Evolutionary conservation across 2,113 vertebrate species (phyloP), one percentile per base, ranked within the genome.

Genomic region (Vulpes vulpes): DNA sequence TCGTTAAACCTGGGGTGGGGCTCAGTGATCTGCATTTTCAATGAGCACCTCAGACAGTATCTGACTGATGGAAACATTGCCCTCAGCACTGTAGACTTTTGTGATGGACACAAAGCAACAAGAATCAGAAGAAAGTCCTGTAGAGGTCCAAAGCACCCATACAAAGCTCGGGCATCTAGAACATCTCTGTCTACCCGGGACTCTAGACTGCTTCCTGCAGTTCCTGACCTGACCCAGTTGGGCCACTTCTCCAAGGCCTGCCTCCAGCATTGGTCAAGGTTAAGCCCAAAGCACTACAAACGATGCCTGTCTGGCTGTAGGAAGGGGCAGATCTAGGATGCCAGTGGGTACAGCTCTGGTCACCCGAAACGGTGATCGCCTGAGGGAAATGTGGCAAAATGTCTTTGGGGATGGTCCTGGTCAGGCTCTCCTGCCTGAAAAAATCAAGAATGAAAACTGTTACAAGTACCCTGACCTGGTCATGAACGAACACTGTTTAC

Each of bases 401-500:
- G 22, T n/a, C 84, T 74, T 62, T 78, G 81, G 55, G 85, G 82
- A 82, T 19, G 11, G 71, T 43, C 55, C 15, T 1, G 20, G 57
- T 71, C 64, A 19, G 84, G 81, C n/a, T 22, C 87, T 73, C 83
- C 65, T 5, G 35, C 71, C 59, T 91, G 69, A 60, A 96, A 88
- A 64, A 88, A 64, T 49, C 0, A 19, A 74, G 35, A 78, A 87
- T 43, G 43, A 81, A 95, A 84, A 84, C 81, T 14, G 38, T 65
- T 67, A 67, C 76, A 43, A 1, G 38, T 76, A 65, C 60, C 25
- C 32, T 4, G 16, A 43, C 59, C 23, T 27, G 71, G 74, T 91
- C 53, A 19, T 92, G 92, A 96, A 86, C n/a, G 74, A 90, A 64
- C 51, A n/a, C 0, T 22, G 76, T 82, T 97, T 67, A 27, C 94